phyloP scores from a whole-genome alignment of 2,113 vertebrate species.

The Enhydra lutris region DNA sequence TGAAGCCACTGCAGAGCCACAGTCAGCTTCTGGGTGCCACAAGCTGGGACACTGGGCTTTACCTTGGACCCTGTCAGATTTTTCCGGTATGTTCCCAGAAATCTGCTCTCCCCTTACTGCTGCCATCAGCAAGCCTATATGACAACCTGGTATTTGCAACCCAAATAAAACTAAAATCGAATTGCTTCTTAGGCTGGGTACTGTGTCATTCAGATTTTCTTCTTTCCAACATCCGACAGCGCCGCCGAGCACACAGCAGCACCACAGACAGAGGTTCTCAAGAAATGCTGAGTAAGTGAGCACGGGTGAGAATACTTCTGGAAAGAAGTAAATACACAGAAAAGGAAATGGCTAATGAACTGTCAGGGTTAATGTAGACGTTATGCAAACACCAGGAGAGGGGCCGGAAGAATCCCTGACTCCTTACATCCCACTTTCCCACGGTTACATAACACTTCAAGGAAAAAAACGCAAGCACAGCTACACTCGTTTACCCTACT shows the following conservation, averaged over 20 bases:
- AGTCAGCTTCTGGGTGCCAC: neutral
- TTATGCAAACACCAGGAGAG: neutral
- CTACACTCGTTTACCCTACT: neutral
- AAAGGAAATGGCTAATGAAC: neutral
- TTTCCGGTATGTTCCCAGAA: neutral
- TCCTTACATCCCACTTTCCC: neutral
- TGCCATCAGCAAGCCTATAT: neutral
- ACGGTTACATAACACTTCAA: neutral
- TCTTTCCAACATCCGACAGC: neutral
- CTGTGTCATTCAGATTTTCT: neutral
- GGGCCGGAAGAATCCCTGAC: neutral
- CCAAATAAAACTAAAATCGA: conserved; percentile 15
- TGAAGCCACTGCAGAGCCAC: neutral
- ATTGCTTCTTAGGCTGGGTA: neutral
- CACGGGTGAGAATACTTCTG: neutral
- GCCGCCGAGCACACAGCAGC: neutral
- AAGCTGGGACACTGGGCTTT: neutral
- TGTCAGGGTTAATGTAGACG: neutral
- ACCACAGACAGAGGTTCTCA: neutral
- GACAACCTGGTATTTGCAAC: neutral
- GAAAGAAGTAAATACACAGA: neutral
- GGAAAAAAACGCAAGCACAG: neutral
- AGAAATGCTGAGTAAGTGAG: neutral
- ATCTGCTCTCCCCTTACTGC: neutral
- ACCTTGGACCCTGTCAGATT: neutral